phyloP scores from a whole-genome alignment of 2,888 invertebrate species.

The Parasteatoda lunata region DNA sequence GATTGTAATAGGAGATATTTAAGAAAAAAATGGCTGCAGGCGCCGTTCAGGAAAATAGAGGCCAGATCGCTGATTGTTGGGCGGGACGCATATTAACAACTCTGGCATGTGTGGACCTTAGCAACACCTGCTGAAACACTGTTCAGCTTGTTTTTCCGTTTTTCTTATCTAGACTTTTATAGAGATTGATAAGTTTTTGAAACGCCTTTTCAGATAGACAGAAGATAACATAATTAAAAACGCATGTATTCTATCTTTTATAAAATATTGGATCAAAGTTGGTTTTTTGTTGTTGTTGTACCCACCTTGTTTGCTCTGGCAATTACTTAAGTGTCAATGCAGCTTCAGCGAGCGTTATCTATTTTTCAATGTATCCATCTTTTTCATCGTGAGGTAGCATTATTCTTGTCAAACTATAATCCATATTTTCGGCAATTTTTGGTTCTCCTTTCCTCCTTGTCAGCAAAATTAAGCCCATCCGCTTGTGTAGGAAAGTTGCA shows the following conservation, averaged over 20 bases:
- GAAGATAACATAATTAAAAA: not conserved
- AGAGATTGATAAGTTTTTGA: not conserved
- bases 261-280: not conserved
- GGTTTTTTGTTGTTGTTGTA: not conserved
- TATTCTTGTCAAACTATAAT: no score
- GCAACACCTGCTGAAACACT: not conserved
- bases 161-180: not conserved
- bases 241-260: not conserved
- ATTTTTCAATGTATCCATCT: not conserved
- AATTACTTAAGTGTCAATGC: not conserved
- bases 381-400: no score
- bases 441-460: no score
- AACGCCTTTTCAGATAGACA: not conserved
- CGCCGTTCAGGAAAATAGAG: not conserved
- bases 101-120: not conserved
- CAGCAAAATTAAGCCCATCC: no score
- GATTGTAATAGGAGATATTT: not conserved
- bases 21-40: not conserved
- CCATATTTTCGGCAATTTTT: no score
- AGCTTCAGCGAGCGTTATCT: not conserved
- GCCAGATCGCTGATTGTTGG: not conserved
- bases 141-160: not conserved
- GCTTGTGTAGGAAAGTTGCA: no score
- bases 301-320: not conserved
- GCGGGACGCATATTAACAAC: not conserved